Base-by-base conservation (phyloP, 2,888 invertebrate species). In the Pyrrhia umbra region DNA sequence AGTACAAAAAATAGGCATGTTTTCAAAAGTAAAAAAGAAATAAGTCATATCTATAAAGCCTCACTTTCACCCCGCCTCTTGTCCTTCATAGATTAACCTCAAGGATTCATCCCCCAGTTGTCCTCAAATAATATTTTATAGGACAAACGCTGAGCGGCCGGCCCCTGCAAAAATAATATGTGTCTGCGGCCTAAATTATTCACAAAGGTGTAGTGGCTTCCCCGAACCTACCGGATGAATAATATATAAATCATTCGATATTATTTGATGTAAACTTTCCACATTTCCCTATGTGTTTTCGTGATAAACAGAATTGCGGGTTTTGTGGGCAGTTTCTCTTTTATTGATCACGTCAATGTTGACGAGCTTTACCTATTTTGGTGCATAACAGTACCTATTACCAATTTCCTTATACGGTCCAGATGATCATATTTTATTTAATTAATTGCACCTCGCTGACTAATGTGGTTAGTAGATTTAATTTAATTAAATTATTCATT, bases 81-180 rank as follows among this genome's bases (percentile, higher is more conserved):
- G 68, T 68, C 69, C 58, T 74, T 65, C 70, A 58, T 67, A 64
- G 65, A 61, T 76, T 81, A 80, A 76, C 75, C 65, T 81, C 69
- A 74, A 85, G 79, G 84, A 82, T 74, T 86, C 79, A 78, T 75
- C 84, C 82, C 83, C 80, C 64, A 34, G 63, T 61, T 71, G 66
- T 80, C 85, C 83, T 79, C 82, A 85, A 86, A 89, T 87, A 81
- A 88, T 92, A 91, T 91, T 92, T 90, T 91, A 90, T 89, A 85
- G 87, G 85, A 88, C 89, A 89, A 90, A 90, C 89, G 81, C 23
- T 27, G 13, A 23, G 34, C 82, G 82, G 84, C 86, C 89, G 85
- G 81, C 86, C 90, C 91, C 84, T 89, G 86, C 91, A 92, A 93
- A 93, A 92, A 93, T 93, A 92, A 92, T 92, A 92, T 86, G 88